Percentiles rank a stretch among this genome's conserved stretches.
phyloP scores from a whole-genome alignment of 2,888 invertebrate genomes.

The Xiphydria camelus region DNA sequence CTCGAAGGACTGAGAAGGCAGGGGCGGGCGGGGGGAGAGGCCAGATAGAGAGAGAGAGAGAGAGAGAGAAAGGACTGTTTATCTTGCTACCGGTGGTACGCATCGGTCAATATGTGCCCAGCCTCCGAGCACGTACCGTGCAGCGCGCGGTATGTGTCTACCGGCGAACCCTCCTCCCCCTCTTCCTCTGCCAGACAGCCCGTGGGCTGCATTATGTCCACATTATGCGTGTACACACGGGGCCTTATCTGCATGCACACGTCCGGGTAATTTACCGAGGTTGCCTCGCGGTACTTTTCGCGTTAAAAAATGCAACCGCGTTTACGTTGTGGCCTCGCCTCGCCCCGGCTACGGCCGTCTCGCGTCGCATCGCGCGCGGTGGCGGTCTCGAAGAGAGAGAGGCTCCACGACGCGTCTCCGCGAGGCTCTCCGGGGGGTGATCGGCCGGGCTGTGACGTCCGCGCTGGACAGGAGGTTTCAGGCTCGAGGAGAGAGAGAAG shows the following conservation, averaged over 20 bases:
- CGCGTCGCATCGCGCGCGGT: too few relatives aligned
- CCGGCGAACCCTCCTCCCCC: conserved; percentile 25
- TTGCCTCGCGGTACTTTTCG: too few relatives aligned
- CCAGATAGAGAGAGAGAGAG: conserved; percentile 6
- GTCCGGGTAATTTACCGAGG: conserved; percentile 43
- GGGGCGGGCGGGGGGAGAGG: conserved; percentile 2
- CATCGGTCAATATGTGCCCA: conserved; percentile 53
- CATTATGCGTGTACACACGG: conserved; percentile 45
- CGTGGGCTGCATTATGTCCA: conserved; percentile 43
- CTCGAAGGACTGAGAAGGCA: neutral
- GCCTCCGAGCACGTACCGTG: conserved; percentile 45
- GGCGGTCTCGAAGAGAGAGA: too few relatives aligned
- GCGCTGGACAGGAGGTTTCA: too few relatives aligned
- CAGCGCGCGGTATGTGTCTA: conserved; percentile 33
- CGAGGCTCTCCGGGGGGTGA: too few relatives aligned
- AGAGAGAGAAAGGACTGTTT: conserved; percentile 31
- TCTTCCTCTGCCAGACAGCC: conserved; percentile 23
- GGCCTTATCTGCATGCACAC: conserved; percentile 44
- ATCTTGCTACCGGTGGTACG: conserved; percentile 51
- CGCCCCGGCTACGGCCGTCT: too few relatives aligned
- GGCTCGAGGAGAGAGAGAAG: too few relatives aligned
- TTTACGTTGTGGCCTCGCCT: too few relatives aligned
- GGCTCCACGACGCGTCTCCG: too few relatives aligned
- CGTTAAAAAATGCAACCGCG: too few relatives aligned
- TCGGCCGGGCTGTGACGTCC: too few relatives aligned